Percentiles rank a stretch among this genome's conserved stretches.
These are phyloP conservation scores for Eupeodes latifasciatus DNA, from an alignment of 2,888 invertebrate species.

Conservation along the genomic window DNA sequence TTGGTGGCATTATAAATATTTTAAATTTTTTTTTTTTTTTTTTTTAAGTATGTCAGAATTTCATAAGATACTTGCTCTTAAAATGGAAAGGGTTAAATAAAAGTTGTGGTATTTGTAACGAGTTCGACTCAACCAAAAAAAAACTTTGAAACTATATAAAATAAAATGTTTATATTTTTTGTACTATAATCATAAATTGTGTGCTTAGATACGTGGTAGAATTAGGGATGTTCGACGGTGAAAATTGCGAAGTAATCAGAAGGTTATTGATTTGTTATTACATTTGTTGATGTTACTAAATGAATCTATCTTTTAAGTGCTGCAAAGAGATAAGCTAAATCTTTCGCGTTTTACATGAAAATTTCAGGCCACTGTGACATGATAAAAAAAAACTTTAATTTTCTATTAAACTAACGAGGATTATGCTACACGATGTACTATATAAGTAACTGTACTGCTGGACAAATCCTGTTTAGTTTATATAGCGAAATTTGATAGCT, in stretches of 20 bases:
- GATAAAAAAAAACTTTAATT: background rate
- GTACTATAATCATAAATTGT: background rate
- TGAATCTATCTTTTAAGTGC: background rate
- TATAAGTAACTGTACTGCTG: background rate
- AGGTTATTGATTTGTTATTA: background rate
- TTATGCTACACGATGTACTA: background rate
- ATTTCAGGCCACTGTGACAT: background rate
- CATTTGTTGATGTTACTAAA: background rate
- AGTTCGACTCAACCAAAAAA: background rate
- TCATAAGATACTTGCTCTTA: no score
- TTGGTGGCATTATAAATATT: constrained; percentile 8
- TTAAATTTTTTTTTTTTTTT: no score
- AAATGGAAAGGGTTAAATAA: background rate
- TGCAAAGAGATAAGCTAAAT: no score
- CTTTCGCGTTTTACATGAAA: background rate
- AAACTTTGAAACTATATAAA: background rate
- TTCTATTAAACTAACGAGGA: background rate
- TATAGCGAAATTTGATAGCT: no score
- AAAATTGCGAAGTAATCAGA: background rate
- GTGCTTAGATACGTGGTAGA: background rate
- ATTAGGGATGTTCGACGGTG: background rate
- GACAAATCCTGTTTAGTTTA: background rate
- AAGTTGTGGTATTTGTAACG: background rate
- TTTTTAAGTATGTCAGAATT: no score
- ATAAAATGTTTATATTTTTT: background rate